Percentiles rank a stretch among this genome's conserved stretches.
Conservation (phyloP, 1,140 invertebrate genomes). For the Drosophila auraria region DNA sequence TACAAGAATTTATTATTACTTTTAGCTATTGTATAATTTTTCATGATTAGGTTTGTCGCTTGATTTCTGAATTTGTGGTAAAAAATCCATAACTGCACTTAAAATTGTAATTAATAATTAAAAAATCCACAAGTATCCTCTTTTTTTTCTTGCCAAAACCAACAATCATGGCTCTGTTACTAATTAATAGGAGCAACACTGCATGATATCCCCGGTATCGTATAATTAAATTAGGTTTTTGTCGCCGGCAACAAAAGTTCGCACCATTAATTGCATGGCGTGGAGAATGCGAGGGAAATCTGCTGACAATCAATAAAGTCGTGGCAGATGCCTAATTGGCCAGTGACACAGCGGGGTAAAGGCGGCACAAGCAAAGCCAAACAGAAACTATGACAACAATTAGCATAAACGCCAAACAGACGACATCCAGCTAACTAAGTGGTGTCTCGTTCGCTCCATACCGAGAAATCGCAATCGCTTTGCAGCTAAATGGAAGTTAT, state of each 20-base stretch:
- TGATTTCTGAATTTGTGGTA: no score
- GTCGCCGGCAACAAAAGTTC: slow-evolving; percentile 8
- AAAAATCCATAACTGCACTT: no score
- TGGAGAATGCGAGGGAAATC: slow-evolving; percentile 20
- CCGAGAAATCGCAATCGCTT: neutral
- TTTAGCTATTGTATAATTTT: no score
- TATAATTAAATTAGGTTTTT: slow-evolving; percentile 45
- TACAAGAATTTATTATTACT: neutral
- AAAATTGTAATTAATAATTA: no score
- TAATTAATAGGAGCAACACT: slow-evolving; percentile 11
- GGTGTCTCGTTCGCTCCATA: neutral
- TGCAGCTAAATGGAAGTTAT: slow-evolving; percentile 31
- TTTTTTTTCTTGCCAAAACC: neutral
- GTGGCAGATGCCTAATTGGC: slow-evolving; percentile 37
- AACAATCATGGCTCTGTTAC: neutral
- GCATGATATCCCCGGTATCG: neutral
- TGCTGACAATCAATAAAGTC: slow-evolving; percentile 44
- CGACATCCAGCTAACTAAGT: slow-evolving; percentile 11
- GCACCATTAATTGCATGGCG: slow-evolving; percentile 27
- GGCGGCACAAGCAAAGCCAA: no score
- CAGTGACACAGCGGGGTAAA: slow-evolving; percentile 10
- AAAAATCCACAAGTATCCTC: no score
- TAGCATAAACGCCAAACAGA: slow-evolving; percentile 38
- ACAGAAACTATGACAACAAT: slow-evolving; percentile 41
- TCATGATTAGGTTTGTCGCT: no score